Percentiles rank a stretch among this genome's conserved stretches.
Evolutionary conservation across 2,888 invertebrate genomes (phyloP).

Genomic region (Drepanosiphum platanoidis): DNA sequence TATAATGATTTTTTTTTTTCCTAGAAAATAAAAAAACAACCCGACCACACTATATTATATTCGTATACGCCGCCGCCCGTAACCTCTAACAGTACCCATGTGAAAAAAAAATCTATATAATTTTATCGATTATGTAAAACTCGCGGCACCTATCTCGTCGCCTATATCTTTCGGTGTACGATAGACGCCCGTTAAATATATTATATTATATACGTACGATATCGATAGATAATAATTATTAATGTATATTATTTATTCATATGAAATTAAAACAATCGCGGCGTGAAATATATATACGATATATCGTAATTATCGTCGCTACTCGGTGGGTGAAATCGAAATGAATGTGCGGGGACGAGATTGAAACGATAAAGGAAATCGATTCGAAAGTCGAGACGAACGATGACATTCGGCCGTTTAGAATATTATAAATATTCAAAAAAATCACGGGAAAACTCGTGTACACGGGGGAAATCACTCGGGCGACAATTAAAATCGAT

Average conservation of each 20-base stretch:
- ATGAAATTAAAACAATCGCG: neutral
- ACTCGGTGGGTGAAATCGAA: constrained; percentile 21
- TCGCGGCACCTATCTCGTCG: neutral
- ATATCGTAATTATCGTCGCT: neutral
- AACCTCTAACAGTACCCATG: neutral
- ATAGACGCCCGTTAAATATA: neutral
- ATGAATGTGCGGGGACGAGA: neutral
- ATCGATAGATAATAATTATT: neutral
- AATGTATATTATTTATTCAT: neutral
- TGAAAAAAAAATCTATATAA: neutral
- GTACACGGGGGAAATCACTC: no score
- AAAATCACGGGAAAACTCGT: neutral
- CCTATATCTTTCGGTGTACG: neutral
- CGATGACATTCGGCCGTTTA: neutral
- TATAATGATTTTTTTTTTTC: neutral
- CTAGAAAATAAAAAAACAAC: neutral
- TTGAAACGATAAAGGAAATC: neutral
- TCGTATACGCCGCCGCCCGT: neutral
- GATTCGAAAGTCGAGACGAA: neutral
- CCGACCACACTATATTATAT: neutral
- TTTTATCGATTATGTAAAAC: neutral
- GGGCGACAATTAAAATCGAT: no score
- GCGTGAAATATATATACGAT: neutral
- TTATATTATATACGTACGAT: neutral
- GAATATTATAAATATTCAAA: neutral